Conservation (phyloP, 2,113 vertebrate species). For the Carettochelys insculpta region DNA sequence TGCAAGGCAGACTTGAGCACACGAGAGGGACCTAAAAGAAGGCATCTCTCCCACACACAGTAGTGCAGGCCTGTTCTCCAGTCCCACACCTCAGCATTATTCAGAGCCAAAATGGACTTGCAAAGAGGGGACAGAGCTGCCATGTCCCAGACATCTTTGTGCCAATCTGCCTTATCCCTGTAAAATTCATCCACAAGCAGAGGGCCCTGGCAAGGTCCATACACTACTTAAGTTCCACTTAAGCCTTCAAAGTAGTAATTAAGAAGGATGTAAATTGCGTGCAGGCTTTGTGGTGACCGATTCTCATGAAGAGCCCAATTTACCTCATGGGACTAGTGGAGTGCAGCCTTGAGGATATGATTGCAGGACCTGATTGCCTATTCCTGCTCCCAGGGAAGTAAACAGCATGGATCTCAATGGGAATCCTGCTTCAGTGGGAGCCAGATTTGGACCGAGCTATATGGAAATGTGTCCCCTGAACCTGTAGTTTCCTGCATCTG, state of each 20-base stretch:
- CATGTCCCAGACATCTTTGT: not conserved
- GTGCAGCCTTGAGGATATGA: not conserved
- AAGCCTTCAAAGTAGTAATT: not conserved
- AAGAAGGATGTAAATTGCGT: not conserved
- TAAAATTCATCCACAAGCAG: not conserved
- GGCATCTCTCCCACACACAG: not conserved
- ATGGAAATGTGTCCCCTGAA: not conserved
- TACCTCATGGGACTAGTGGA: not conserved
- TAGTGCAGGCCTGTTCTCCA: not conserved
- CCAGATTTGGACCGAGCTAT: not conserved
- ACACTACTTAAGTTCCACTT: not conserved
- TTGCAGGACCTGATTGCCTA: rapidly evolving
- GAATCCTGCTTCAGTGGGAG: not conserved
- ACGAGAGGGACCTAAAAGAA: not conserved
- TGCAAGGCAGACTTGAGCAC: rapidly evolving
- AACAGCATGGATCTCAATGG: not conserved
- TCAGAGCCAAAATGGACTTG: not conserved
- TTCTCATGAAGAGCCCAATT: rapidly evolving
- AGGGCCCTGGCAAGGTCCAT: not conserved
- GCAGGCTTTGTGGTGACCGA: not conserved
- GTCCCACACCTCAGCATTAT: not conserved
- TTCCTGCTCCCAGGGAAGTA: not conserved
- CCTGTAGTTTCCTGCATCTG: not conserved
- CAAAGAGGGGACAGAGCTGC: not conserved
- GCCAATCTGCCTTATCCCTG: not conserved